These are phyloP conservation scores for Oncorhynchus gorbuscha DNA, from an alignment of 2,113 vertebrate species.

Conservation along the genomic window DNA sequence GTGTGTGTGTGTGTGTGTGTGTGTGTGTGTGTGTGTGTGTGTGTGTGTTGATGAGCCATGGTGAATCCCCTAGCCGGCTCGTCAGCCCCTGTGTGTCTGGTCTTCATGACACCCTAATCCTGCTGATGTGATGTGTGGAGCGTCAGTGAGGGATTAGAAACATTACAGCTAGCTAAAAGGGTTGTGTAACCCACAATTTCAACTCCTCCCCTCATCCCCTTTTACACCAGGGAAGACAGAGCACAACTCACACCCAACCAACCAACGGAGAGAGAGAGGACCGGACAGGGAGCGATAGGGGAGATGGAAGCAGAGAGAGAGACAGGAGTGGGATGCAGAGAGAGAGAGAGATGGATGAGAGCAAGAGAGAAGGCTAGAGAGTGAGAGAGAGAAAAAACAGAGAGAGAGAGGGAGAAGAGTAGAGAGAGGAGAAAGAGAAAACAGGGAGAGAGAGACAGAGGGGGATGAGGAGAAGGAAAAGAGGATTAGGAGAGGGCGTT, in stretches of 20 bases:
- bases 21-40: too few relatives aligned
- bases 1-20: too few relatives aligned
- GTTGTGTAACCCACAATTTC: conserved; percentile 61
- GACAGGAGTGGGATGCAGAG: conserved; percentile 32
- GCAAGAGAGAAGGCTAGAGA: not conserved
- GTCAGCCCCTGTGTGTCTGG: conserved; percentile 43
- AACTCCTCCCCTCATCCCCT: conserved; percentile 51
- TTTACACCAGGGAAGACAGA: conserved; percentile 22
- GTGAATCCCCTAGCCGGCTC: conserved; percentile 32
- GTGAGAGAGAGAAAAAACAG: conserved; percentile 1
- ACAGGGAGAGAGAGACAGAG: conserved; percentile 15
- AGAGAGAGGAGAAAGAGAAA: conserved; percentile 12
- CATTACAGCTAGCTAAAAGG: conserved; percentile 63
- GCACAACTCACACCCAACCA: not conserved
- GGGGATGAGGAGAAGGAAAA: conserved; percentile 36
- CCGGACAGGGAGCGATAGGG: conserved; percentile 37
- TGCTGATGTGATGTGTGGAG: conserved; percentile 61
- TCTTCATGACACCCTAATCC: conserved; percentile 61
- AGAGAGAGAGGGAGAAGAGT: conserved; percentile 6
- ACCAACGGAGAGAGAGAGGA: not conserved
- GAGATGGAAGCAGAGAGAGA: conserved; percentile 2
- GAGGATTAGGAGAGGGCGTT: not conserved
- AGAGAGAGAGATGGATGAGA: not conserved
- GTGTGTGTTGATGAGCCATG: not conserved
- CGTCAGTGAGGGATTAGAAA: conserved; percentile 44